Base-by-base conservation (phyloP, 2,113 vertebrate species). In the Willisornis vidua region DNA sequence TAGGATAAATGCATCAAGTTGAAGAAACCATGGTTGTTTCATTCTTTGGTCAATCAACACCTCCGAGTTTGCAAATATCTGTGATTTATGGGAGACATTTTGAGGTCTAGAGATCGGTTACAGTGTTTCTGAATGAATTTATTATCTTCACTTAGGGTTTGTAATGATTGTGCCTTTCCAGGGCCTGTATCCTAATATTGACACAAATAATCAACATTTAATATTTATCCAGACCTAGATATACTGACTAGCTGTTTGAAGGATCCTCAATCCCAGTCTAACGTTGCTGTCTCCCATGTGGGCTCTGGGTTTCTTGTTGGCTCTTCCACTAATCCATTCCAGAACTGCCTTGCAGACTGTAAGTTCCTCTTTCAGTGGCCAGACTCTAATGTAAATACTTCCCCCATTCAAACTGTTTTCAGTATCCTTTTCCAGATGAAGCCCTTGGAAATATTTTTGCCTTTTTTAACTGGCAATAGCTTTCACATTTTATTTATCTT, bases 291-390 rank as follows among this genome's bases (percentile, higher is more conserved):
- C 35, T 70, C 33, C 29, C 22, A 8, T 9, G 3, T 43, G 46
- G 33, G 11, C 14, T 62, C 59, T 58, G 46, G 19, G 10, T 41
- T 73, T 24, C n/a, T 12, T 11, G 0, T 12, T 4, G 11, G 10
- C 37, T 68, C 13, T 48, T 68, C 29, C 0, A 1, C 45, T 57
- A 20, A 19, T 57, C 63, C 20, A 6, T 24, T 57, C 26, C 66
- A 45, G 45, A 52, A 46, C 39, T 66, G 37, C 29, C 37, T 79
- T 66, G 52, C 39, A 61, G 54, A 35, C 6, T 52, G 9, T 24
- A 19, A 0, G 0, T 19, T n/a, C 8, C 7, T 76, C 20, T 68
- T 70, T n/a, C 51, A 87, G 46, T 1, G 13, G 68, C 37, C n/a
- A 62, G 46, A n/a, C 0, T 1, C 12, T 51, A 24, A 9, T n/a